Percentiles rank a stretch among this genome's conserved stretches.
Evolutionary conservation across 2,797 vertebrate genomes (phyloP).

Genomic region (Selene dorsalis): DNA sequence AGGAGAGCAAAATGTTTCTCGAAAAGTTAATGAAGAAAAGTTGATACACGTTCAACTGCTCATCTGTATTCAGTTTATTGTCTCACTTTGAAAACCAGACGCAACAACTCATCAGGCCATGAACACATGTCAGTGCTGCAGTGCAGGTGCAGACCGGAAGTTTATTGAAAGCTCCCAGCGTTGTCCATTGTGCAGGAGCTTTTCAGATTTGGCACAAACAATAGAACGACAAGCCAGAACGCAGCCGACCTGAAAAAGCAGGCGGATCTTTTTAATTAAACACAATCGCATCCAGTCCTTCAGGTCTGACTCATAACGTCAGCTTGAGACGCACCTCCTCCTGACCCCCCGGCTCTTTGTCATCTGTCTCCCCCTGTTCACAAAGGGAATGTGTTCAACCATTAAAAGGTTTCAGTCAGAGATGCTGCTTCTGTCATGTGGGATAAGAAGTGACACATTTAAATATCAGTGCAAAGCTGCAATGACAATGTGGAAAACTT

Average conservation of each 20-base stretch:
- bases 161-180: not conserved
- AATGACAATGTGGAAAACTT: not conserved
- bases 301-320: not conserved
- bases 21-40: not conserved
- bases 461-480: not conserved
- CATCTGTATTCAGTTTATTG: not conserved
- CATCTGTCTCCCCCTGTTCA: not conserved
- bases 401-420: slow-evolving; percentile 7
- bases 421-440: not conserved
- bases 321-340: not conserved
- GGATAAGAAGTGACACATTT: not conserved
- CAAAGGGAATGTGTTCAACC: not conserved
- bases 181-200: not conserved
- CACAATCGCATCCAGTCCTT: slow-evolving; percentile 26
- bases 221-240: slow-evolving; percentile 8
- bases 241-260: slow-evolving; percentile 2
- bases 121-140: not conserved
- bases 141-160: slow-evolving; percentile 20
- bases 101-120: not conserved
- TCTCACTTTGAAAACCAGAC: not conserved
- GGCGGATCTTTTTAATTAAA: slow-evolving; percentile 45
- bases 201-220: slow-evolving; percentile 33
- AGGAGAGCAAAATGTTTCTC: too few species aligned
- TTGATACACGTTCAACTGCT: not conserved
- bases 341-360: not conserved